A percentile compares a stretch with the other conserved stretches of the same genome.
Conservation (phyloP, 2,888 invertebrate genomes). For the Chrysina gloriosa region DNA sequence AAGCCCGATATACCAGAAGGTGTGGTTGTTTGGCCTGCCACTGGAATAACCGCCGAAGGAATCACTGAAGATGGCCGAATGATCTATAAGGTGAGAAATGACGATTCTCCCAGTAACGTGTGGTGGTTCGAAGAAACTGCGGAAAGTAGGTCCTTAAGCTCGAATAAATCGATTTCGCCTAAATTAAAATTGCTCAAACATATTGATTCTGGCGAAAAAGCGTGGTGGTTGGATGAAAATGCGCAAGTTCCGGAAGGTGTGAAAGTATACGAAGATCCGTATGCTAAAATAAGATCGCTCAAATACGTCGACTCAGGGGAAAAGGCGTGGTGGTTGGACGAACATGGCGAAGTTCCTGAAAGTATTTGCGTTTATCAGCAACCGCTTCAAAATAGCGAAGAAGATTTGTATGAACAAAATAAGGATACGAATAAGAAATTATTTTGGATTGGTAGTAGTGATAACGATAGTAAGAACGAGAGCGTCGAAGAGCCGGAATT, state of each 20-base stretch:
- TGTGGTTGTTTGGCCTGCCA: constrained; percentile 46
- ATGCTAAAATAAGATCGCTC: constrained; percentile 55
- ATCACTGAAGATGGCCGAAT: constrained; percentile 49
- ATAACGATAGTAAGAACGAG: constrained; percentile 44
- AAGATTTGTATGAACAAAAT: constrained; percentile 9
- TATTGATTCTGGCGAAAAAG: constrained; percentile 75
- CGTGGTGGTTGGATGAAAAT: constrained; percentile 79
- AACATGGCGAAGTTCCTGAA: constrained; percentile 75
- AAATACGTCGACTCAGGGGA: constrained; percentile 74
- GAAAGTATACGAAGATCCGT: constrained; percentile 59
- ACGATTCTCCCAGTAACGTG: constrained; percentile 67
- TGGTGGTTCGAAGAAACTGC: constrained; percentile 66
- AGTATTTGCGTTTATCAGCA: constrained; percentile 66
- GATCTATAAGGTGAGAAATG: constrained; percentile 62
- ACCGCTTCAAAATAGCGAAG: not conserved
- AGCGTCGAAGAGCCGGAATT: constrained; percentile 68
- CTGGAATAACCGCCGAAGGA: constrained; percentile 50
- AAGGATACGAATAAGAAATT: not conserved
- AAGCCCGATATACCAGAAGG: constrained; percentile 48
- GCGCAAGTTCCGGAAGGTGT: constrained; percentile 76
- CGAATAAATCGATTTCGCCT: constrained; percentile 20
- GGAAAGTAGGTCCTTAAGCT: constrained; percentile 52
- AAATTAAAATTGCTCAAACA: constrained; percentile 62
- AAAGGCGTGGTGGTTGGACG: constrained; percentile 79
- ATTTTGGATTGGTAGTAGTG: constrained; percentile 48